Conservation (phyloP, 2,797 vertebrate species). For the Lithobates sylvaticus region DNA sequence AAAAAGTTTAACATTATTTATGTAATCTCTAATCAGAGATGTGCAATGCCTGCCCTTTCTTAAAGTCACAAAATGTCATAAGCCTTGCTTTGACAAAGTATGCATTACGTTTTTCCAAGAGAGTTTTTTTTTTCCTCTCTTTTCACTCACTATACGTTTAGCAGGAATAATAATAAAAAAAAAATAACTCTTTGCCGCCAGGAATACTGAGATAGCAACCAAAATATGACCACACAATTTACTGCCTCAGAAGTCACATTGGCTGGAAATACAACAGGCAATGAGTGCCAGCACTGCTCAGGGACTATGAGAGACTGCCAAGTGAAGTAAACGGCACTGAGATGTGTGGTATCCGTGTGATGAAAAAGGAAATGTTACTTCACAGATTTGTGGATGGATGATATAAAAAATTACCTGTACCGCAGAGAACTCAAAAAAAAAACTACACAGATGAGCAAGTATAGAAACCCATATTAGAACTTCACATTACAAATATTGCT, state of each 20-base stretch:
- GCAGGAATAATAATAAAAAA: not conserved
- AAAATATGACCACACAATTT: conserved; percentile 23
- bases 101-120: not conserved
- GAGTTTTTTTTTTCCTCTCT: not conserved
- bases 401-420: too few relatives aligned
- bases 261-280: not conserved
- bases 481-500: too few relatives aligned
- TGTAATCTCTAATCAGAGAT: conserved; percentile 1
- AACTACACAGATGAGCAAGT: too few relatives aligned
- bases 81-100: conserved; percentile 3
- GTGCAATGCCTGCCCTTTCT: not conserved
- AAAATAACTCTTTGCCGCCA: not conserved
- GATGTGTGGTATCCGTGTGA: not conserved
- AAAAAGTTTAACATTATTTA: not conserved
- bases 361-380: not conserved
- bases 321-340: not conserved
- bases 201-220: conserved; percentile 6
- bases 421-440: too few relatives aligned
- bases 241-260: conserved; percentile 10
- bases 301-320: not conserved
- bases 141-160: not conserved
- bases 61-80: conserved; percentile 36
- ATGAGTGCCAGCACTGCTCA: not conserved
- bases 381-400: not conserved
- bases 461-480: too few relatives aligned